These are phyloP conservation scores for Calcarius ornatus DNA, from an alignment of 2,113 vertebrate genomes.

Conservation along the genomic window DNA sequence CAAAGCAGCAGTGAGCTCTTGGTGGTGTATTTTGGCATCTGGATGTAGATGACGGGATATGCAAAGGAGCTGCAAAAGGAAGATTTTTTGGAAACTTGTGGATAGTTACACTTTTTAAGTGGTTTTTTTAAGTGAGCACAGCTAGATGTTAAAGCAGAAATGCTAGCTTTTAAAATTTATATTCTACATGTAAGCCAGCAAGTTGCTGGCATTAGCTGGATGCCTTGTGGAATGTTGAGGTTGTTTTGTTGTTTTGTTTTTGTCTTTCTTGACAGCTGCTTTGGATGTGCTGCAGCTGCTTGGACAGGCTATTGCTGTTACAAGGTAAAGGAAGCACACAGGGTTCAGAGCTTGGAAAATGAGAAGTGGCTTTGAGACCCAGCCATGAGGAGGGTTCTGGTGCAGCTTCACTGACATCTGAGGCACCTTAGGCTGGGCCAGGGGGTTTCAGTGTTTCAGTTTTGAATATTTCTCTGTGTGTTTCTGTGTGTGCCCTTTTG, in stretches of 20 bases:
- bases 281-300: neutral
- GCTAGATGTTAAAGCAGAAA: neutral
- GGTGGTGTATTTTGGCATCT: constrained; percentile 1
- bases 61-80: constrained; percentile 1
- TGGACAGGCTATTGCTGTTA: neutral
- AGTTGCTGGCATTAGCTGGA: neutral
- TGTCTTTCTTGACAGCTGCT: neutral
- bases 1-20: neutral
- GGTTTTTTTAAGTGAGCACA: neutral
- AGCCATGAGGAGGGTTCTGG: neutral
- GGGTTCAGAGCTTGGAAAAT: neutral
- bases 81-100: neutral
- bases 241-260: neutral
- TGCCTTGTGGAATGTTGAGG: neutral
- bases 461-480: neutral
- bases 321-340: neutral
- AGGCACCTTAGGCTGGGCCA: neutral
- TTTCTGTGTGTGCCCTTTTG: neutral
- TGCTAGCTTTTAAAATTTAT: neutral
- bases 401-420: neutral
- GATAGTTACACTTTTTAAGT: neutral
- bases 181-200: neutral
- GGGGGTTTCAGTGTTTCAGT: neutral
- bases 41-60: neutral
- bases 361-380: neutral